These are phyloP conservation scores for Onychomys torridus DNA, from an alignment of 2,797 vertebrate species.

Conservation along the genomic window DNA sequence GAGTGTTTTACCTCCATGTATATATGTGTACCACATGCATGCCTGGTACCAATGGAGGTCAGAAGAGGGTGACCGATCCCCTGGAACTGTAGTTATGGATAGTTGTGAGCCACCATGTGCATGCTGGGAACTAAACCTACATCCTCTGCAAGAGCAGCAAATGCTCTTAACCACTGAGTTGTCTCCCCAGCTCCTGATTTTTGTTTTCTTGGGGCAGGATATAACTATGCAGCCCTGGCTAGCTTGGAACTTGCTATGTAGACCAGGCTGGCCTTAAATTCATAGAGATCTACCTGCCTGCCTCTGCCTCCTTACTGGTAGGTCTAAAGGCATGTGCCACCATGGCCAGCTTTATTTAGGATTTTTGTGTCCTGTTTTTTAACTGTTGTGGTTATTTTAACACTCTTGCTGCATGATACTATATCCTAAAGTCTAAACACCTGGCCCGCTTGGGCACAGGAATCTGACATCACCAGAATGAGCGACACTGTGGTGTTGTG, in stretches of 20 bases:
- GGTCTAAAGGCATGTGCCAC: neutral
- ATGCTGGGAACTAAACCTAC: neutral
- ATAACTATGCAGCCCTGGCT: neutral
- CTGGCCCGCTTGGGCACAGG: too few relatives aligned
- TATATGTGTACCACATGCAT: neutral
- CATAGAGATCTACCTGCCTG: neutral
- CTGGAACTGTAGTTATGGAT: neutral
- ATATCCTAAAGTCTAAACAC: neutral
- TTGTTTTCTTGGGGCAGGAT: neutral
- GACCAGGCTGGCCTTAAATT: neutral
- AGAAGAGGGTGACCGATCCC: neutral
- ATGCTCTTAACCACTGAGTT: neutral
- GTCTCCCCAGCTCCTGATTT: neutral
- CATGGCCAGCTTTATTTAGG: too few relatives aligned
- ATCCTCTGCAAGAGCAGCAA: neutral
- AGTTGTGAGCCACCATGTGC: neutral
- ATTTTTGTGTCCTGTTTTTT: neutral
- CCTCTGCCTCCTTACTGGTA: neutral
- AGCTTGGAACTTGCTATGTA: neutral
- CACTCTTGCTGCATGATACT: neutral
- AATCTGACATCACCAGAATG: too few relatives aligned
- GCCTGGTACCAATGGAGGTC: neutral
- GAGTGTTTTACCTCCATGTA: neutral
- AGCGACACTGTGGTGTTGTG: rapidly evolving
- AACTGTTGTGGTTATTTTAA: neutral